A percentile compares a stretch with the other conserved stretches of the same genome.
phyloP scores from a whole-genome alignment of 2,113 vertebrate genomes.

The Tamias sibiricus region DNA sequence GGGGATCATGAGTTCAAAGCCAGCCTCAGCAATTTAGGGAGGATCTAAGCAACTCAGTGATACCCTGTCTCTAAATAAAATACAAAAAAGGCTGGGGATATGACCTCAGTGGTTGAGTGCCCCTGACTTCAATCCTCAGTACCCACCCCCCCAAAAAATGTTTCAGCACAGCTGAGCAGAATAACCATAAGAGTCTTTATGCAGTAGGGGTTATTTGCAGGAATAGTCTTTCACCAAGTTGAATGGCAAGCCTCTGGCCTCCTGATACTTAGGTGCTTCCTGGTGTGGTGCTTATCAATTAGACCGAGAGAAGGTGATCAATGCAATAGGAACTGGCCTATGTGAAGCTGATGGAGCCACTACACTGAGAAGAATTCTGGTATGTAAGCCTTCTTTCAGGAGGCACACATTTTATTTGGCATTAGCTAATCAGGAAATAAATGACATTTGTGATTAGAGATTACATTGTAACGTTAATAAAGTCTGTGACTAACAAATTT shows the following conservation, averaged over 20 bases:
- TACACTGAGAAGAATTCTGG: background rate
- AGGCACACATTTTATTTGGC: background rate
- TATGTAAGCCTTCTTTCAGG: background rate
- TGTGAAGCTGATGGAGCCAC: background rate
- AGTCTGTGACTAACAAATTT: slow-evolving; percentile 16
- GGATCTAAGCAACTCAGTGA: no score
- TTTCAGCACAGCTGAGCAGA: background rate
- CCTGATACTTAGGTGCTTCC: background rate
- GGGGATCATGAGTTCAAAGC: no score
- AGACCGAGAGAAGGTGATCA: background rate
- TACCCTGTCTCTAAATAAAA: no score
- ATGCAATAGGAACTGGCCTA: background rate
- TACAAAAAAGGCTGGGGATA: no score
- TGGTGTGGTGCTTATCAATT: background rate
- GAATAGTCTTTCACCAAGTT: background rate
- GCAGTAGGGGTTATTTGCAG: background rate
- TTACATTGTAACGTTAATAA: slow-evolving; percentile 10
- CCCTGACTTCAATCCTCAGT: no score
- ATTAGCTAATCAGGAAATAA: slow-evolving; percentile 29
- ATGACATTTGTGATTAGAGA: slow-evolving; percentile 37
- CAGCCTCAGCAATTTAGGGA: no score
- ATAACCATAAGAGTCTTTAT: slow-evolving; percentile 40
- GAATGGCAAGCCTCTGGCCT: background rate
- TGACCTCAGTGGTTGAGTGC: no score
- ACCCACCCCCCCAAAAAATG: background rate